Conservation (phyloP, 2,888 invertebrate species). For the Eutolmus rufibarbis region DNA sequence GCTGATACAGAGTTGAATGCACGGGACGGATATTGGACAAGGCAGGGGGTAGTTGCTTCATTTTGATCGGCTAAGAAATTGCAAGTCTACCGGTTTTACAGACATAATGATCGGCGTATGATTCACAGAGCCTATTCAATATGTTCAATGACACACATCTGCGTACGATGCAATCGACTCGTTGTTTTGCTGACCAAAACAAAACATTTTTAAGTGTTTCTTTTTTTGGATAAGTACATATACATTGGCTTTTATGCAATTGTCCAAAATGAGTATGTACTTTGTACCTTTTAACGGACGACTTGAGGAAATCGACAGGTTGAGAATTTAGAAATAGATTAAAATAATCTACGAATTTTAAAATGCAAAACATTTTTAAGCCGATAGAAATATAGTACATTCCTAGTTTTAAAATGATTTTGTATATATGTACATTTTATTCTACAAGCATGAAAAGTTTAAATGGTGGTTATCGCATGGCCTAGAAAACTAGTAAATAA, state of each 20-base stretch:
- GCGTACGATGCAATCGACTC: neutral
- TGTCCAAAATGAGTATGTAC: neutral
- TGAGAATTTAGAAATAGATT: neutral
- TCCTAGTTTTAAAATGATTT: too few relatives aligned
- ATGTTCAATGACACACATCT: neutral
- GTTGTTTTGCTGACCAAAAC: neutral
- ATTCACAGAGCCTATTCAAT: neutral
- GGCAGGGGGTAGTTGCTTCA: neutral
- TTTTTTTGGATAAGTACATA: neutral
- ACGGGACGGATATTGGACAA: neutral
- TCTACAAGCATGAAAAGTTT: neutral
- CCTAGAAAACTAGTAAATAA: neutral
- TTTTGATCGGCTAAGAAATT: neutral
- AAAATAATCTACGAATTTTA: neutral
- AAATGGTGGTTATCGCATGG: neutral
- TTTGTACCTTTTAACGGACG: neutral
- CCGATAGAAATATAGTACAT: too few relatives aligned
- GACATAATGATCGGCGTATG: neutral
- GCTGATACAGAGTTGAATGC: neutral
- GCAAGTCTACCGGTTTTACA: neutral
- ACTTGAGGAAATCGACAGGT: neutral
- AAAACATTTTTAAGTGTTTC: neutral
- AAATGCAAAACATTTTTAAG: too few relatives aligned
- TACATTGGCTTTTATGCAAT: neutral
- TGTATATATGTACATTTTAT: too few relatives aligned